These are phyloP conservation scores for Drosophila parabipectinata DNA, from an alignment of 1,140 invertebrate species.

Conservation along the genomic window DNA sequence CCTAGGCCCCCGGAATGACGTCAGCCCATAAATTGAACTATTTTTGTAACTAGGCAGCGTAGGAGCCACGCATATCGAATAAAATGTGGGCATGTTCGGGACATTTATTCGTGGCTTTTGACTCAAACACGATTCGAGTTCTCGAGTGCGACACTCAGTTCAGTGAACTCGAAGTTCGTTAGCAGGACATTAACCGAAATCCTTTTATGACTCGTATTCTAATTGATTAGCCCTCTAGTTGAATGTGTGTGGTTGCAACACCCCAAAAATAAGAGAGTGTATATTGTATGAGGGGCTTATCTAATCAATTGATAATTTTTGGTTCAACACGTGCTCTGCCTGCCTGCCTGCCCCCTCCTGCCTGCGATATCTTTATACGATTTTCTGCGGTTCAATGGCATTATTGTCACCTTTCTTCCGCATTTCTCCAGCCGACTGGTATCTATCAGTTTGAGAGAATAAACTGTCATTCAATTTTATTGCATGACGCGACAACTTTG, in stretches of 20 bases:
- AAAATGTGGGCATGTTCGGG: conserved; percentile 62
- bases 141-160: conserved; percentile 9
- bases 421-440: conserved; percentile 16
- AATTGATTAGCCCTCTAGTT: conserved; percentile 51
- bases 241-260: neutral
- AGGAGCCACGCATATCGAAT: conserved; percentile 44
- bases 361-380: conserved; percentile 20
- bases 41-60: conserved; percentile 55
- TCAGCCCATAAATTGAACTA: conserved; percentile 75
- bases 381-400: conserved; percentile 47
- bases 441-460: neutral
- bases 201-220: conserved; percentile 45
- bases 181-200: conserved; percentile 51
- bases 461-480: conserved; percentile 57
- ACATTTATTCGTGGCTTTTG: conserved; percentile 44
- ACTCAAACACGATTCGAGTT: conserved; percentile 1
- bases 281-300: conserved; percentile 10
- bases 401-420: conserved; percentile 47
- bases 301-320: conserved; percentile 49
- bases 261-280: conserved; percentile 7
- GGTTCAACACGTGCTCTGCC: conserved; percentile 40
- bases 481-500: conserved; percentile 57
- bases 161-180: conserved; percentile 43
- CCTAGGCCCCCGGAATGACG: conserved; percentile 60
- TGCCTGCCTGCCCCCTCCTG: neutral